phyloP scores from a whole-genome alignment of 2,888 invertebrate species.

The Brachyptera putata region DNA sequence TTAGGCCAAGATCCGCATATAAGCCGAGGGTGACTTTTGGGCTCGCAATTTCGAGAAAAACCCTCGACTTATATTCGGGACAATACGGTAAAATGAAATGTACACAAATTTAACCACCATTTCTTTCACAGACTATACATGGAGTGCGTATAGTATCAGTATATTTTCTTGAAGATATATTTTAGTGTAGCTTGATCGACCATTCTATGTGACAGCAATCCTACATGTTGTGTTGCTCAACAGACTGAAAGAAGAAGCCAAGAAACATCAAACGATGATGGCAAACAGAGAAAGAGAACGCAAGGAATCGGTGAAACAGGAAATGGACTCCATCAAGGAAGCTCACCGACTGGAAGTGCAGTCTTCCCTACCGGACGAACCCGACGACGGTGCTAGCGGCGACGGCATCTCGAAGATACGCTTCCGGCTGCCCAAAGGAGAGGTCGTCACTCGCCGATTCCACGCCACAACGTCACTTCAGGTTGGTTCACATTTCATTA shows the following conservation, averaged over 20 bases:
- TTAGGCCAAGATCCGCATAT: no score
- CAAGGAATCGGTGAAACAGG: slow-evolving; percentile 54
- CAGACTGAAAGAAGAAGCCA: slow-evolving; percentile 84
- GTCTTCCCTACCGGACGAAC: slow-evolving; percentile 69
- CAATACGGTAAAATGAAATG: no score
- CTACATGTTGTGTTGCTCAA: no score
- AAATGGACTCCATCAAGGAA: slow-evolving; percentile 37
- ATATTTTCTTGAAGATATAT: no score
- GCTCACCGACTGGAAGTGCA: slow-evolving; percentile 57
- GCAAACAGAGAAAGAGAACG: slow-evolving; percentile 68
- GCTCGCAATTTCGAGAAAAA: no score
- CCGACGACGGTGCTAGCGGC: slow-evolving; percentile 50
- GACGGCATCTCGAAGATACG: slow-evolving; percentile 68
- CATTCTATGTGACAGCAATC: no score
- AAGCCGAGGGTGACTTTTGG: no score
- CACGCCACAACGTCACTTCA: slow-evolving; percentile 53
- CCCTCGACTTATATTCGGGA: no score
- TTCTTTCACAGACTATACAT: no score
- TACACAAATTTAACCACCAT: no score
- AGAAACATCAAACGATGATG: slow-evolving; percentile 68
- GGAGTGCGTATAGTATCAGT: no score
- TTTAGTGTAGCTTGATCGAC: no score
- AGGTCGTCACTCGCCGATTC: slow-evolving; percentile 75
- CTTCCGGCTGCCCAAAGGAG: slow-evolving; percentile 75
- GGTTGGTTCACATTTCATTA: slow-evolving; percentile 46